A percentile compares a stretch with the other conserved stretches of the same genome.
Conservation (phyloP, 2,113 vertebrate species). For the Stegostoma tigrinum region DNA sequence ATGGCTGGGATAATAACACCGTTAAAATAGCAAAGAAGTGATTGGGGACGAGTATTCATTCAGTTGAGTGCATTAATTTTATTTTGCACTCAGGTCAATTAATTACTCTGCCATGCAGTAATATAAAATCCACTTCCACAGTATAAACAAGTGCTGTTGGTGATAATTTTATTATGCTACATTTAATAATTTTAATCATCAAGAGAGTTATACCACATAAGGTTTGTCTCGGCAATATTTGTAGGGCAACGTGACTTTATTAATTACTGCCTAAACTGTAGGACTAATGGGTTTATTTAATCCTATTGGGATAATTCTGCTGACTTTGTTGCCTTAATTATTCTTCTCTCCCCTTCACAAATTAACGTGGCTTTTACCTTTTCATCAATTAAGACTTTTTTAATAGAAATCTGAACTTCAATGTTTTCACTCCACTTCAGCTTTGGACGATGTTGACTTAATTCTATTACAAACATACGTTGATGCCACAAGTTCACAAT, state of each 20-base stretch:
- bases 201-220: not conserved
- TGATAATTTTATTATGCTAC: constrained; percentile 6
- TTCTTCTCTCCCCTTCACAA: not conserved
- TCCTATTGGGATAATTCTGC: not conserved
- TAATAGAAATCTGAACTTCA: not conserved
- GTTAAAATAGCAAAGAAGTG: not conserved
- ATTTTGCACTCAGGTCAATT: constrained; percentile 14
- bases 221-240: not conserved
- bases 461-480: not conserved
- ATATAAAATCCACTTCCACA: not conserved
- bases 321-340: not conserved
- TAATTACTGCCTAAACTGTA: not conserved
- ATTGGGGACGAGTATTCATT: not conserved
- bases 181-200: constrained; percentile 16
- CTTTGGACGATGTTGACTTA: not conserved
- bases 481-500: not conserved
- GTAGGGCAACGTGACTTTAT: not conserved
- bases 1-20: not conserved
- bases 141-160: not conserved
- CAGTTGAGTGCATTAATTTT: constrained; percentile 11
- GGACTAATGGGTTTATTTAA: not conserved
- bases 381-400: not conserved
- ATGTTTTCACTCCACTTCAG: not conserved
- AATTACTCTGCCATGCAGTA: not conserved
- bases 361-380: not conserved